Percentiles rank a stretch among this genome's conserved stretches.
These are phyloP conservation scores for Petroica traversi DNA, from an alignment of 2,113 vertebrate species.

Conservation along the genomic window DNA sequence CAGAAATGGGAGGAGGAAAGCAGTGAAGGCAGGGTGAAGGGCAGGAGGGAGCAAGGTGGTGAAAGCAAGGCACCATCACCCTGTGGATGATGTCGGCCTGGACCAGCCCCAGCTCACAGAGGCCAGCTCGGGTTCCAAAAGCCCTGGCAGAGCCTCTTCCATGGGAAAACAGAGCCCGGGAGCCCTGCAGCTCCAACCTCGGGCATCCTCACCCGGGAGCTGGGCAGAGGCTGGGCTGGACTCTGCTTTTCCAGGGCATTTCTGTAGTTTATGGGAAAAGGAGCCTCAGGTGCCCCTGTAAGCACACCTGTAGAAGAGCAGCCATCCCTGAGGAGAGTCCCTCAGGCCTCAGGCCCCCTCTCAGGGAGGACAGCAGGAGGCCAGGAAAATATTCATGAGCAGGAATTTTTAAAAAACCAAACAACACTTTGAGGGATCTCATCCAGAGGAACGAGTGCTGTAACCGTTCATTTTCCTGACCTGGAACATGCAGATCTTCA, in stretches of 20 bases:
- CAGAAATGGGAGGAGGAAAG: neutral
- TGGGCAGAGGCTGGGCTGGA: neutral
- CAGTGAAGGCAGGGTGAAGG: neutral
- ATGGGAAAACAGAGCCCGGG: neutral
- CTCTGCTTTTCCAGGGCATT: neutral
- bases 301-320: neutral
- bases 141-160: neutral
- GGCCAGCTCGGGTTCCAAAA: neutral
- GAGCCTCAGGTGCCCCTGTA: accelerated
- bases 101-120: neutral
- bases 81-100: neutral
- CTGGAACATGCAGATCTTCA: neutral
- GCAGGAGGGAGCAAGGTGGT: accelerated
- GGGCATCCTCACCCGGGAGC: neutral
- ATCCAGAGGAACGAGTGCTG: neutral
- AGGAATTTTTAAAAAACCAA: neutral
- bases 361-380: neutral
- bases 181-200: neutral
- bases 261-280: neutral
- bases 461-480: neutral
- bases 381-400: neutral
- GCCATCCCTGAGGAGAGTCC: accelerated
- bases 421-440: neutral
- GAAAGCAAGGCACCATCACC: accelerated
- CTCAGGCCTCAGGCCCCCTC: no score